Evolutionary conservation across 2,888 invertebrate species (phyloP), one percentile per base, ranked within the genome.

Genomic region (Ophioninae sp.): DNA sequence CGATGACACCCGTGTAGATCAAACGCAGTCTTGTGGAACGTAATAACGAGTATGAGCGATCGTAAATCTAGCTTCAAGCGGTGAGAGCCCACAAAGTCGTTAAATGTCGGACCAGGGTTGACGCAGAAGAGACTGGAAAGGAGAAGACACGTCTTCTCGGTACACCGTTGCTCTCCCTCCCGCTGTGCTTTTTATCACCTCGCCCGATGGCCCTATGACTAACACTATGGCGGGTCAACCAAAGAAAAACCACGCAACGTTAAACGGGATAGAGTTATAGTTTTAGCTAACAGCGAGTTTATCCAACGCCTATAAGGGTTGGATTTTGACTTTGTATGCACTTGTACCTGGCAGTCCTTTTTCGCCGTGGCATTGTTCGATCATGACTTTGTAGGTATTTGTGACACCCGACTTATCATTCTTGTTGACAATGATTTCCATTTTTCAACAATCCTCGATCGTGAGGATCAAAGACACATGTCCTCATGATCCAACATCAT

Each of bases 41-140:
- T 72, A 81, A 75, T 84, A 84, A 78, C 78, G 81, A 81, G 65
- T 81, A 65, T 72, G 39, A 80, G 74, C 57, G 56, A 73, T 76
- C 72, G 79, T 84, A 76, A 81, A 81, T 81, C 79, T 76, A 56
- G 44, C 56, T 75, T 56, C 79, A 75, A 69, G 56, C 57, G 70
- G 30, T 64, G 70, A 75, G 72, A 68, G 70, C 72, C 75, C 13
- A 44, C 57, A 17, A 30, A 75, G 81, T 81, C 84, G 84, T 84
- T 84, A 76, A 79, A 84, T 61, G 75, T 79, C 79, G 64, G 76
- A 68, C 70, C 74, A 62, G 59, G 70, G 68, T 13, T 67, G 81
- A 78, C 74, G 69, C 50, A 57, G 41, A 73, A 73, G 59, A 72
- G 57, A 65, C 30, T 20, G 56, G 41, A 30, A 39, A 64, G 64